Evolutionary conservation across 1,140 invertebrate genomes (phyloP).

Genomic region (Laodelphax striatellus): DNA sequence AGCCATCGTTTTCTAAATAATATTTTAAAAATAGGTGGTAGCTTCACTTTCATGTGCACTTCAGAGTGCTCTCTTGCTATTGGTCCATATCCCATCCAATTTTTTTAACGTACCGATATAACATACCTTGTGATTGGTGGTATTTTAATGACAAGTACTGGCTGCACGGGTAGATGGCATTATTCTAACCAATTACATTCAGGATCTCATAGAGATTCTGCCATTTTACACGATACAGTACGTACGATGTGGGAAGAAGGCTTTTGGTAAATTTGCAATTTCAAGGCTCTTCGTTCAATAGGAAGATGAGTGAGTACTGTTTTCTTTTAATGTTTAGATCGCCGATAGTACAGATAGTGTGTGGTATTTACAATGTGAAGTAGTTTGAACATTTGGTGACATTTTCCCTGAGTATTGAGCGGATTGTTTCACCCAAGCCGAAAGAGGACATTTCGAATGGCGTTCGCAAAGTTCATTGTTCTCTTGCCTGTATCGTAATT

Average conservation of each 20-base stretch:
- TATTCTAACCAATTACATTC: slow-evolving; percentile 37
- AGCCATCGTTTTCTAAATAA: not conserved
- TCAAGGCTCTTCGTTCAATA: slow-evolving; percentile 21
- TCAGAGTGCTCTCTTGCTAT: slow-evolving; percentile 8
- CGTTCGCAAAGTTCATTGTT: slow-evolving; percentile 32
- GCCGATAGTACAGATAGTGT: slow-evolving; percentile 6
- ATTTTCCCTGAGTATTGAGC: slow-evolving; percentile 25
- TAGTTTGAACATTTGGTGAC: not conserved
- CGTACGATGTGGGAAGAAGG: slow-evolving; percentile 28
- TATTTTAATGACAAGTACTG: slow-evolving; percentile 31
- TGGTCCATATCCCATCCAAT: slow-evolving; percentile 18
- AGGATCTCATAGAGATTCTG: slow-evolving; percentile 26
- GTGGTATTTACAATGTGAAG: not conserved
- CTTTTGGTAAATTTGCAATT: slow-evolving; percentile 28
- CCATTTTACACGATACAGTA: slow-evolving; percentile 27
- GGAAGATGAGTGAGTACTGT: slow-evolving; percentile 23
- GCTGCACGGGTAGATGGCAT: slow-evolving; percentile 28
- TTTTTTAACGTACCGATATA: slow-evolving; percentile 39
- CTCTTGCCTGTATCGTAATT: slow-evolving; percentile 23
- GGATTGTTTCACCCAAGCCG: slow-evolving; percentile 29
- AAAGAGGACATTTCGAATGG: slow-evolving; percentile 31
- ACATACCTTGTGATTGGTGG: slow-evolving; percentile 51
- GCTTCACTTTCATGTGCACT: slow-evolving; percentile 11
- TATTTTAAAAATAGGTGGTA: slow-evolving; percentile 10
- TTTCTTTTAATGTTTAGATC: slow-evolving; percentile 15